Conservation (phyloP, 2,888 invertebrate genomes). For the Idaea biselata region DNA sequence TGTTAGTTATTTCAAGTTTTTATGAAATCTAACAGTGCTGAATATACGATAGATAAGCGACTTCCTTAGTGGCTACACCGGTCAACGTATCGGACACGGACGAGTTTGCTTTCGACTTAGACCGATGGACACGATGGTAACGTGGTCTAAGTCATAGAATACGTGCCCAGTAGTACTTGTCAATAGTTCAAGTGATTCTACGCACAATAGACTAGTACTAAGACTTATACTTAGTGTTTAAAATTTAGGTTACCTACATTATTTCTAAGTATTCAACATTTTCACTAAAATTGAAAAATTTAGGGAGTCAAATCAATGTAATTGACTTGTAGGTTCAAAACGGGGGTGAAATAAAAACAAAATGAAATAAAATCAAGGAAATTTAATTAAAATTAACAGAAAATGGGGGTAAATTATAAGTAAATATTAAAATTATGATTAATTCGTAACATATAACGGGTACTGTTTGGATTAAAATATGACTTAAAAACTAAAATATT, state of each 20-base stretch:
- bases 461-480: constrained; percentile 7
- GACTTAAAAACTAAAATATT: not conserved
- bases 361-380: constrained; percentile 47
- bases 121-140: too few species aligned
- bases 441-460: constrained; percentile 23
- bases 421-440: constrained; percentile 22
- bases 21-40: too few species aligned
- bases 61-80: too few species aligned
- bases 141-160: too few species aligned
- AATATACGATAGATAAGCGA: too few species aligned
- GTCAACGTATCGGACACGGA: too few species aligned
- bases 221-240: not conserved
- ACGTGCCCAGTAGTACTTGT: too few species aligned
- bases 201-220: too few species aligned
- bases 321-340: constrained; percentile 73
- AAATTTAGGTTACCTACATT: not conserved
- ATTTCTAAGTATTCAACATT: constrained; percentile 30
- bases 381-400: constrained; percentile 41
- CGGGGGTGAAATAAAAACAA: constrained; percentile 38
- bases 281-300: constrained; percentile 76
- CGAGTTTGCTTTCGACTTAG: too few species aligned
- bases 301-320: constrained; percentile 75
- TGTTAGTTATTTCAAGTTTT: too few species aligned
- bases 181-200: too few species aligned
- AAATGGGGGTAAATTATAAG: constrained; percentile 11